Base-by-base conservation (phyloP, 2,888 invertebrate species). In the Synanthedon formicaeformis region DNA sequence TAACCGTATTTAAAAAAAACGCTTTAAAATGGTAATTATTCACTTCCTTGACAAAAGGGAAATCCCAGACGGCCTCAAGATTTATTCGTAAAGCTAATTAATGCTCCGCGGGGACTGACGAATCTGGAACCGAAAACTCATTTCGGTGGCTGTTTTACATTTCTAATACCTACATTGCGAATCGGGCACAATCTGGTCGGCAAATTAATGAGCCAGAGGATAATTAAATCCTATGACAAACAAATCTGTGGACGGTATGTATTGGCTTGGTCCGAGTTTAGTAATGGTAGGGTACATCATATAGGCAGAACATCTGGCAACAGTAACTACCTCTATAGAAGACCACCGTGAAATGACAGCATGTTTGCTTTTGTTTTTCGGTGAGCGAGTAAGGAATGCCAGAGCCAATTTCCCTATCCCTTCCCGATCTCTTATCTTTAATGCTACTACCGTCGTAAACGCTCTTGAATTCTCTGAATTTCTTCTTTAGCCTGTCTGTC, bases 71-170 rank as follows among this genome's bases (percentile, higher is more conserved):
- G 45, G 45, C 45, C 45, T 14, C n/a, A 45, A 14, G 14, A 13
- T 45, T 45, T 13, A 13, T 45, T 45, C 45, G n/a, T 8, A 45
- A 45, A 59, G 62, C 67, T 71, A 73, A 77, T 75, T 68, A 74
- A 73, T 71, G 69, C 60, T 55, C 56, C 57, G 57, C 41, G 62
- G 61, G 58, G 60, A 63, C 64, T 67, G 71, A 72, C 65, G 65
- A 67, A 73, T 73, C 64, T 61, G 63, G 62, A 62, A 64, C 55
- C 67, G 64, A 69, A 74, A 75, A 73, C 77, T 81, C 76, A 80
- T 81, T 80, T 75, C 71, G 71, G 59, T 57, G 62, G 62, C 78
- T 76, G 71, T 73, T 81, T 81, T 78, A 81, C 78, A 81, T 81
- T 81, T 78, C 76, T 75, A 78, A 79, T 79, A 67, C 66, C 34